phyloP scores from a whole-genome alignment of 2,113 vertebrate species.

The Syngnathus scovelli region DNA sequence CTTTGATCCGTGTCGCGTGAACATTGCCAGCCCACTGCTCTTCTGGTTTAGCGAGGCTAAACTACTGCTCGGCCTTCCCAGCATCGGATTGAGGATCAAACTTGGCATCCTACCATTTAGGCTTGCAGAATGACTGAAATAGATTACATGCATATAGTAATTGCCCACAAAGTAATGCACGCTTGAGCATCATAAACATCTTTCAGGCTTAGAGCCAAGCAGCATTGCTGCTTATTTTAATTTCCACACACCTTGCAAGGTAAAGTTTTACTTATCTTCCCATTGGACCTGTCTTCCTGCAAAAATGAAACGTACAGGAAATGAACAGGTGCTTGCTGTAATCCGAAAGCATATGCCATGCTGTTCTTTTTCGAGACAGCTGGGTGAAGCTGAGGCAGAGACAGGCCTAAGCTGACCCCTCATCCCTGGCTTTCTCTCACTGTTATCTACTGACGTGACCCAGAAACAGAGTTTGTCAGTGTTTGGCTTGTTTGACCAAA shows the following conservation, averaged over 20 bases:
- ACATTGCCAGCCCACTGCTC: slow-evolving; percentile 49
- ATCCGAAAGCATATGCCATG: slow-evolving; percentile 61
- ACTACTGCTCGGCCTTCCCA: slow-evolving; percentile 41
- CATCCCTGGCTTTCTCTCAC: slow-evolving; percentile 17
- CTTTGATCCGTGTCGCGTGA: slow-evolving; percentile 54
- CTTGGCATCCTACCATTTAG: slow-evolving; percentile 24
- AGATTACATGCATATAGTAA: not conserved
- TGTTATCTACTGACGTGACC: slow-evolving; percentile 31
- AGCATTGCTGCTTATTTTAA: not conserved
- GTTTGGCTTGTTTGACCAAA: not conserved
- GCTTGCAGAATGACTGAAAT: slow-evolving; percentile 10
- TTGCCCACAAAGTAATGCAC: not conserved
- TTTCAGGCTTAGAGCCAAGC: not conserved
- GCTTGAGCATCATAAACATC: not conserved
- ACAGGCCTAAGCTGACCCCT: slow-evolving; percentile 39
- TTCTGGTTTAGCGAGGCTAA: slow-evolving; percentile 46
- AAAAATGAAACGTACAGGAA: slow-evolving; percentile 25
- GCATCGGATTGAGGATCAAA: slow-evolving; percentile 50
- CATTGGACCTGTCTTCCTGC: slow-evolving; percentile 18
- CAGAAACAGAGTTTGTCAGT: slow-evolving; percentile 37
- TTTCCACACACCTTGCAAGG: not conserved
- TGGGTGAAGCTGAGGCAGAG: slow-evolving; percentile 39
- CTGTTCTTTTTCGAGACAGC: slow-evolving; percentile 47
- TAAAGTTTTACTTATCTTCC: slow-evolving; percentile 11
- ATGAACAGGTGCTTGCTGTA: slow-evolving; percentile 58